Evolutionary conservation across 1,140 invertebrate genomes (phyloP).

Genomic region (Procambarus clarkii): DNA sequence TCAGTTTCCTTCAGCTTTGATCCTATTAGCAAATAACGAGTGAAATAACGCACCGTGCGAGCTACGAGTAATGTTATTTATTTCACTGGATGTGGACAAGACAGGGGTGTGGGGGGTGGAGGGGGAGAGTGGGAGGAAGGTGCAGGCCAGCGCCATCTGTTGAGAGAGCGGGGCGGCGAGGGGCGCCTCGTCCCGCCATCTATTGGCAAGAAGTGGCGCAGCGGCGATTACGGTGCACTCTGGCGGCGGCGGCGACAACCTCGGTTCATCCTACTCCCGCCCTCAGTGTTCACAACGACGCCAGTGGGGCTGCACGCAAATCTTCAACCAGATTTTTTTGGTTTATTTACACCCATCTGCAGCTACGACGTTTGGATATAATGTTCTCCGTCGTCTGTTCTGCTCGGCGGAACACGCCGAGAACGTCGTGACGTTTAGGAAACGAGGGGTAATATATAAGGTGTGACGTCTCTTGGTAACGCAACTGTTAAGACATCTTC

Average conservation of each 20-base stretch:
- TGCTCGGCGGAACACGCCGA: no score
- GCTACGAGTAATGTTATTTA: not conserved
- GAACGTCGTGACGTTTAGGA: no score
- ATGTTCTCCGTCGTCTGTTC: no score
- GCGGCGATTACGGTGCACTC: constrained; percentile 44
- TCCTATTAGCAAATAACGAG: not conserved
- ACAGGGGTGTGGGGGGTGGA: not conserved
- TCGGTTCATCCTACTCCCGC: constrained; percentile 28
- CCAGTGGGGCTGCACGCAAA: no score
- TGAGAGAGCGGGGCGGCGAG: not conserved
- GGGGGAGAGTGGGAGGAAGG: not conserved
- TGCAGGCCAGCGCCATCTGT: constrained; percentile 25
- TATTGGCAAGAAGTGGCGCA: constrained; percentile 2
- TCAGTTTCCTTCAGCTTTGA: not conserved
- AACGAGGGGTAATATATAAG: no score
- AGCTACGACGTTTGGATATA: no score
- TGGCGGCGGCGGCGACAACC: constrained; percentile 3
- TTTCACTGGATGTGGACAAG: not conserved
- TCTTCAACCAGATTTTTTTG: not conserved
- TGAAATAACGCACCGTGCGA: not conserved
- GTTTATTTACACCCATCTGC: no score
- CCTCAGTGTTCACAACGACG: not conserved
- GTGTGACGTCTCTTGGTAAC: no score
- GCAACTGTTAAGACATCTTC: no score
- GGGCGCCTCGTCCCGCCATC: constrained; percentile 16